These are phyloP conservation scores for Calidris pygmaea DNA, from an alignment of 2,113 vertebrate species.

Conservation along the genomic window DNA sequence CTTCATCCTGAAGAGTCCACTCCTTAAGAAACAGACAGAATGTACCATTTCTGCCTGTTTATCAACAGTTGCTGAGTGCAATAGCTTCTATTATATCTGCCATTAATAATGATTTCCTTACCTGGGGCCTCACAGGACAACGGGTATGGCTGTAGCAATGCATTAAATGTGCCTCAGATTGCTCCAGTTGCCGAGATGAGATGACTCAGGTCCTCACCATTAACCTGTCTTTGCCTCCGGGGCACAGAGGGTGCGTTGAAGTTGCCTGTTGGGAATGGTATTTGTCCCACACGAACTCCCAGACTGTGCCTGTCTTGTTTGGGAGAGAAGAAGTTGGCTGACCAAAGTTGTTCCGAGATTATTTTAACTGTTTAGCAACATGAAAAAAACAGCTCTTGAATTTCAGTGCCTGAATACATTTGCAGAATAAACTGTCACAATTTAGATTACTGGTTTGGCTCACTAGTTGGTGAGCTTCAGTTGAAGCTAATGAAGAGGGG, in stretches of 20 bases:
- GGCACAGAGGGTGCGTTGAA: rapidly evolving
- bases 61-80: neutral
- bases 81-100: neutral
- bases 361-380: neutral
- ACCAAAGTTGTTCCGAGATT: neutral
- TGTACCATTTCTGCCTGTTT: neutral
- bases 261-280: neutral
- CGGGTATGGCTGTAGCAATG: neutral
- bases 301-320: neutral
- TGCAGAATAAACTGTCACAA: neutral
- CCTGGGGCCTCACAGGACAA: neutral
- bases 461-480: neutral
- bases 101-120: neutral
- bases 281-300: neutral
- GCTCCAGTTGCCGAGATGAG: neutral
- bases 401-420: neutral
- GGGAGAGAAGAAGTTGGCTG: neutral
- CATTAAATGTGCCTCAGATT: neutral
- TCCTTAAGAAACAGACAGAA: neutral
- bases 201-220: neutral
- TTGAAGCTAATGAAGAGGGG: neutral
- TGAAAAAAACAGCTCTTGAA: neutral
- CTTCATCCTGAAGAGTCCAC: neutral
- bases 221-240: neutral
- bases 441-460: neutral